Base-by-base conservation (phyloP, 2,797 vertebrate species). In the Sebastes matsubarae region DNA sequence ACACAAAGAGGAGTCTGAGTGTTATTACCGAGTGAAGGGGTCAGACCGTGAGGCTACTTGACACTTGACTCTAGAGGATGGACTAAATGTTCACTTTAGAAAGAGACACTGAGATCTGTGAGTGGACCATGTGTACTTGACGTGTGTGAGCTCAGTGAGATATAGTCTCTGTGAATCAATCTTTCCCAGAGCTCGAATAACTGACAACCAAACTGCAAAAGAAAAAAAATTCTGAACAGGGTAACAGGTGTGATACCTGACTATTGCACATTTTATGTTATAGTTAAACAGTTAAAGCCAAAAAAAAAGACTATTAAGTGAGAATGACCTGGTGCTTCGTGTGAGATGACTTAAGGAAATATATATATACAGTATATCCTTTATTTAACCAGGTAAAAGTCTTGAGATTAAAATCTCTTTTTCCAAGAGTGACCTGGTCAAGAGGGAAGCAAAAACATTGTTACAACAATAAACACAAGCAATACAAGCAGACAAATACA, bases 241-340 rank as follows among this genome's bases (percentile, higher is more conserved):
- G 90, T 90, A 84, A 89, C 80, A 79, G 82, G 80, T 84, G 77
- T 80, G 69, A 91, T 14, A 61, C 84, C 81, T 87, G 84, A 74
- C n/a, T 73, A 77, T 84, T 92, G 89, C 88, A 93, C 87, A 92
- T 79, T 81, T 75, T 74, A 72, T 80, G 30, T 68, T 83, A 74
- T 72, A 72, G 42, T 59, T 59, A 10, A 87, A 79, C 11, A 72
- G 6, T 73, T 36, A 60, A 84, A 69, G 38, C 25, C 67, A 77
- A 65, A 66, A 74, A 72, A 65, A 61, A 58, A 38, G 59, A 75
- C 13, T 57, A 22, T 38, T 13, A 63, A 34, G 30, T 46, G 14
- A 76, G 27, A 77, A 60, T 68, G 46, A 52, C 2, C 1, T n/a
- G 55, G 75, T 75, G 22, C 25, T 50, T 77, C 6, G 5, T 54